Base-by-base conservation (phyloP, 2,888 invertebrate species). In the Lampropteryx suffumata region DNA sequence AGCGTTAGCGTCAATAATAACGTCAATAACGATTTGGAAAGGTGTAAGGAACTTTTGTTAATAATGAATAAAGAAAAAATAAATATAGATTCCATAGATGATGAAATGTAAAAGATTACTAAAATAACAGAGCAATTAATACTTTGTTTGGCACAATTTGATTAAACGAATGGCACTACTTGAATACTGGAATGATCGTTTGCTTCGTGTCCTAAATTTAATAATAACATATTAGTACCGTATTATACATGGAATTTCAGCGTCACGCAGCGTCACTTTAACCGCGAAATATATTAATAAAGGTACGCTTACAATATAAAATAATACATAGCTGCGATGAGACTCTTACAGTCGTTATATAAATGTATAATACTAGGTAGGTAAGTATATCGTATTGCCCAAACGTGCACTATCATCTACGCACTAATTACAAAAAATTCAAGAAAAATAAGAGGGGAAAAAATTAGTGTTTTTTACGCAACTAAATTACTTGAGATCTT, bases 401-500 rank as follows among this genome's bases (percentile, higher is more conserved):
- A 80, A 76, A 69, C 88, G 88, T 87, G 88, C 88, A 87, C 83
- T 84, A 85, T 28, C 64, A n/a, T 66, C 79, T 77, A 79, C 71
- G 55, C 57, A 61, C 71, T 72, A 73, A 68, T 67, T 75, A 73
- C 72, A 67, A 67, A 67, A 67, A 71, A 72, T 73, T 73, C 72
- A 76, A 79, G 75, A 76, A 74, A 77, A 73, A 73, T 63, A 28
- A 47, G 48, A 48, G 29, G 49, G 42, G 42, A 30, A 53, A 50
- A 57, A 60, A 46, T 44, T 52, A 58, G 56, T 56, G 52, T 58
- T 57, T 24, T 51, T 57, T 58, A 61, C 48, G 68, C 67, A 84
- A 84, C 85, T 87, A 85, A 84, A 84, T 80, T 84, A 87, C 79
- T 79, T 89, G 88, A 89, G 88, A 89, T 89, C 88, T 80, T 79